Conservation (phyloP, 2,888 invertebrate species). For the Eudemis profundana region DNA sequence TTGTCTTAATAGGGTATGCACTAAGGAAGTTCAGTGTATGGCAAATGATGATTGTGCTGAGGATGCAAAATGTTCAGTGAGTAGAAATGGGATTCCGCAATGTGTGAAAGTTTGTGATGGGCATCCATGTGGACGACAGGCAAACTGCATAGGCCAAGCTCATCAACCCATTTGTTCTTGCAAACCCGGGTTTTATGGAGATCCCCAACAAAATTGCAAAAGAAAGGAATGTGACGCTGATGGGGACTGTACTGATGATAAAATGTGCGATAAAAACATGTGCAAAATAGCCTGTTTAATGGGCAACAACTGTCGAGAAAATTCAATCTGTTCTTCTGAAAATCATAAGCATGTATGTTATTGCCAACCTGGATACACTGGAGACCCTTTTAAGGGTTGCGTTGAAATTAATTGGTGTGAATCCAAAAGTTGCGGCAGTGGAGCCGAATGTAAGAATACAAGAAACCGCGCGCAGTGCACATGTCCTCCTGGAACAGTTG, state of each 20-base stretch:
- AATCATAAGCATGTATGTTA: conserved; percentile 90
- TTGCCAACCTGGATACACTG: conserved; percentile 95
- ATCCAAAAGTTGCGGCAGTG: conserved; percentile 91
- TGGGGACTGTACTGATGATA: conserved; percentile 91
- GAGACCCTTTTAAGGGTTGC: conserved; percentile 90
- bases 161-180: conserved; percentile 92
- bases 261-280: conserved; percentile 92
- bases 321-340: conserved; percentile 94
- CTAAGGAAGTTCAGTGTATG: conserved; percentile 91
- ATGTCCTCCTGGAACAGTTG: conserved; percentile 92
- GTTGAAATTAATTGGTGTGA: conserved; percentile 91
- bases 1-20: conserved; percentile 93
- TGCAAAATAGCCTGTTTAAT: conserved; percentile 95
- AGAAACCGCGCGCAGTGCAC: conserved; percentile 92
- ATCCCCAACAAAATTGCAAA: conserved; percentile 92
- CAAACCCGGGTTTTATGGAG: conserved; percentile 91
- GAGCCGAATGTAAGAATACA: conserved; percentile 92
- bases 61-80: conserved; percentile 89
- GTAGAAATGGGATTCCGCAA: conserved; percentile 89
- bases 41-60: conserved; percentile 89
- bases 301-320: conserved; percentile 93
- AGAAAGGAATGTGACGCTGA: conserved; percentile 90
- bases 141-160: conserved; percentile 89
- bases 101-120: conserved; percentile 91
- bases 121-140: conserved; percentile 92